phyloP scores from a whole-genome alignment of 2,888 invertebrate species.

The Leucophora obtusa region DNA sequence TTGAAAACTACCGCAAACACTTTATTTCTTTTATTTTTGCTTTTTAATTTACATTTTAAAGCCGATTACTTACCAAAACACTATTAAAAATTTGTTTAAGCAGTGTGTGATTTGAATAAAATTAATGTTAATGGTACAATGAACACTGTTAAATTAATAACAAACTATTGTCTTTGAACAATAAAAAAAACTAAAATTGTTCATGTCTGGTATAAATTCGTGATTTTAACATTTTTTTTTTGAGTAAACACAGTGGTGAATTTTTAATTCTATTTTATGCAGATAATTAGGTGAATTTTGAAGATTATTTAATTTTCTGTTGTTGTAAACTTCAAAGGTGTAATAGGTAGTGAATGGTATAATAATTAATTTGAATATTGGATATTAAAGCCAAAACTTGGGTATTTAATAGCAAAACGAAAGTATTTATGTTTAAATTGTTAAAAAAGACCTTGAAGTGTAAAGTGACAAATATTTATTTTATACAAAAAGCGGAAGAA shows the following conservation, averaged over 20 bases:
- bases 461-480: slow-evolving; percentile 12
- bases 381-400: slow-evolving; percentile 16
- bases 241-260: slow-evolving; percentile 47
- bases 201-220: slow-evolving; percentile 2
- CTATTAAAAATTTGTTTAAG: slow-evolving; percentile 4
- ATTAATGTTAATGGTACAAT: slow-evolving; percentile 42
- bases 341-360: neutral
- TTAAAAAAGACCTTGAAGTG: slow-evolving; percentile 50
- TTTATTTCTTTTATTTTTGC: neutral
- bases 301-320: slow-evolving; percentile 11
- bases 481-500: neutral
- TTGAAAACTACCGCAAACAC: neutral
- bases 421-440: slow-evolving; percentile 44
- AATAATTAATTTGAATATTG: slow-evolving; percentile 12
- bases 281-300: slow-evolving; percentile 11
- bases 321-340: neutral
- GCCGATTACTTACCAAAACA: slow-evolving; percentile 1
- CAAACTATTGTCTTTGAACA: slow-evolving; percentile 1
- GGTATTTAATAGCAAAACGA: slow-evolving; percentile 62
- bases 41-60: slow-evolving; percentile 11
- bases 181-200: neutral
- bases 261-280: slow-evolving; percentile 29
- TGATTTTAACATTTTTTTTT: slow-evolving; percentile 26
- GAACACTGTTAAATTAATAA: neutral
- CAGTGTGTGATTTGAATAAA: slow-evolving; percentile 51